Evolutionary conservation across 2,113 vertebrate genomes (phyloP), one percentile per base, ranked within the genome.

Genomic region (Saguinus midas): DNA sequence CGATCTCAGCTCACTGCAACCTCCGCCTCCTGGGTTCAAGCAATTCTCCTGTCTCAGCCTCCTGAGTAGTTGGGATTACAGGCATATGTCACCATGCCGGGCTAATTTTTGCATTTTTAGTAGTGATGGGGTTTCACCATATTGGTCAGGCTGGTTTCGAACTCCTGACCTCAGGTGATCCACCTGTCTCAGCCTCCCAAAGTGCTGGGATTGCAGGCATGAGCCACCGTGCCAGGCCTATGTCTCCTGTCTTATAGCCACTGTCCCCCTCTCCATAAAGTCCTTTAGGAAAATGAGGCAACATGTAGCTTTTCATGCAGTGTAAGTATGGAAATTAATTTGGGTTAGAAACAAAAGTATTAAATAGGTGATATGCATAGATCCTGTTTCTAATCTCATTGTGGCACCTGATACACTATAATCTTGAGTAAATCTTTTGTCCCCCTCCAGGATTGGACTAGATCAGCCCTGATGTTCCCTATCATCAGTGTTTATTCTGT

Each of bases 271-370:
- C 78, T 94, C 52, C 58, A 85, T 70, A 66, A 50, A 95, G 48
- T 80, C 75, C 61, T 92, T 94, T 68, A 45, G 93, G 83, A 85
- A 95, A 92, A 87, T 43, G 37, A 88, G 61, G 81, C 25, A 92
- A 58, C 78, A 68, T 80, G 25, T 80, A 89, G 73, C 40, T 95
- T 97, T 97, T 92, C 58, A 86, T 73, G 29, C 96, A 79, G 20
- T 84, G 66, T 87, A 70, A 72, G 52, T 83, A 35, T 70, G 86
- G 68, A 96, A 87, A 93, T 85, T 50, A 84, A 82, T 88, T 95
- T 85, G 40, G 88, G 23, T 78, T 92, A 73, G 66, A 89, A 95
- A 76, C 40, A 66, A 76, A 96, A 82, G 17, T 50, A 82, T 89
- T 95, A 88, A 73, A 68, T 86, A 88, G 61, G 57, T 58, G 9